Percentiles rank a stretch among this genome's conserved stretches.
These are phyloP conservation scores for Fulmarus glacialis DNA, from an alignment of 2,113 vertebrate species.

Conservation along the genomic window DNA sequence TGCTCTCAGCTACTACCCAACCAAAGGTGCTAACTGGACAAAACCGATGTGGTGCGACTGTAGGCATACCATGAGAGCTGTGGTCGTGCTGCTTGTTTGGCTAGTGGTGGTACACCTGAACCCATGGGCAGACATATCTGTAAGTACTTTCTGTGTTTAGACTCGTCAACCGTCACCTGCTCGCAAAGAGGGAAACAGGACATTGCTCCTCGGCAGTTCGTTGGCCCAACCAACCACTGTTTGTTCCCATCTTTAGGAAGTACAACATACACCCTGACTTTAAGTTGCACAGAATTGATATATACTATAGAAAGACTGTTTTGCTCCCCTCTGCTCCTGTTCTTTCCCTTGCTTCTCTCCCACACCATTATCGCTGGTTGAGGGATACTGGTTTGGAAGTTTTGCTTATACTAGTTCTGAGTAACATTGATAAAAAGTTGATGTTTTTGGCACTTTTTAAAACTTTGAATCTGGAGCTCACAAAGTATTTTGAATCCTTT, in stretches of 20 bases:
- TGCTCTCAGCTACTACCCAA: neutral
- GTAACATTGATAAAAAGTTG: neutral
- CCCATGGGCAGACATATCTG: neutral
- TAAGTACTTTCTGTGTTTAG: neutral
- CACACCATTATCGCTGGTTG: neutral
- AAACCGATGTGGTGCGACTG: fast-evolving
- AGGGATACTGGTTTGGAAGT: neutral
- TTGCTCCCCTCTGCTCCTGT: neutral
- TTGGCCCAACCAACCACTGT: fast-evolving
- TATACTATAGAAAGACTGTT: neutral
- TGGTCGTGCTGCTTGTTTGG: neutral
- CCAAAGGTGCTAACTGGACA: neutral
- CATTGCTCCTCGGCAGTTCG: fast-evolving
- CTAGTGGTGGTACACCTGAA: fast-evolving
- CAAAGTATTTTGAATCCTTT: neutral
- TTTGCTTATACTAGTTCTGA: neutral
- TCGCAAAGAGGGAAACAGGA: fast-evolving
- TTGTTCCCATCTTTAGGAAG: neutral
- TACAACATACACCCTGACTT: fast-evolving
- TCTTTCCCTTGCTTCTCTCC: neutral
- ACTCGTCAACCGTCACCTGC: neutral
- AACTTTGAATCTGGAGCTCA: neutral
- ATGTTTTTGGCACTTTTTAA: neutral
- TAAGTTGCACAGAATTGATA: neutral
- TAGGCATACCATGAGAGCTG: neutral